Evolutionary conservation across 1,140 invertebrate genomes (phyloP).

Genomic region (Eupristina koningsbergeri): DNA sequence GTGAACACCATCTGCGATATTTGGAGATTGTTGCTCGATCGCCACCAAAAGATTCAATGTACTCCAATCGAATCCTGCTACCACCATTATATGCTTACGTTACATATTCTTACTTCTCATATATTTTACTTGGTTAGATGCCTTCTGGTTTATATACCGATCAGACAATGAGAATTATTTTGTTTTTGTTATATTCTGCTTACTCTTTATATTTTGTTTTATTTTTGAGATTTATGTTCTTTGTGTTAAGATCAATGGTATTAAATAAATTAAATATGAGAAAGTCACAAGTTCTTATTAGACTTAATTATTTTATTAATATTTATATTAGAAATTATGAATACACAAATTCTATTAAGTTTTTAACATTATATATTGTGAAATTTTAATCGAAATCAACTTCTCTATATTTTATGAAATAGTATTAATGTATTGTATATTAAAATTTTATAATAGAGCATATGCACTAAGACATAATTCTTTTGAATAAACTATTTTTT

Average conservation of each 20-base stretch:
- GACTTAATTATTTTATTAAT: not conserved
- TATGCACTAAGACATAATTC: no score
- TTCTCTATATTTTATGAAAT: no score
- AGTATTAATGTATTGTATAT: no score
- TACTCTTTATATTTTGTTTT: no score
- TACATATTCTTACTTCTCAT: constrained; percentile 61
- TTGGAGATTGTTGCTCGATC: constrained; percentile 96
- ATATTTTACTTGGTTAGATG: constrained; percentile 32
- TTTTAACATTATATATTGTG: not conserved
- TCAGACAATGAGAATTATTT: constrained; percentile 33
- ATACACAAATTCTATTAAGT: not conserved
- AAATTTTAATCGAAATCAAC: not conserved
- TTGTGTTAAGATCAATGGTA: not conserved
- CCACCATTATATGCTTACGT: constrained; percentile 70
- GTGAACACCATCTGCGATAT: constrained; percentile 98
- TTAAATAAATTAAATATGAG: not conserved
- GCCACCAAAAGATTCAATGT: constrained; percentile 99
- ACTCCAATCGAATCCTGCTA: constrained; percentile 96
- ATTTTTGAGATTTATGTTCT: not conserved
- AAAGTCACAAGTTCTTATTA: not conserved
- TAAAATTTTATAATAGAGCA: no score
- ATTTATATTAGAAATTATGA: not conserved
- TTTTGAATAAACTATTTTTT: no score
- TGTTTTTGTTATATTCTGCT: constrained; percentile 4
- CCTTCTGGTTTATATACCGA: constrained; percentile 6